Evolutionary conservation across 2,113 vertebrate species (phyloP), one percentile per base, ranked within the genome.

Genomic region (Abramis brama): DNA sequence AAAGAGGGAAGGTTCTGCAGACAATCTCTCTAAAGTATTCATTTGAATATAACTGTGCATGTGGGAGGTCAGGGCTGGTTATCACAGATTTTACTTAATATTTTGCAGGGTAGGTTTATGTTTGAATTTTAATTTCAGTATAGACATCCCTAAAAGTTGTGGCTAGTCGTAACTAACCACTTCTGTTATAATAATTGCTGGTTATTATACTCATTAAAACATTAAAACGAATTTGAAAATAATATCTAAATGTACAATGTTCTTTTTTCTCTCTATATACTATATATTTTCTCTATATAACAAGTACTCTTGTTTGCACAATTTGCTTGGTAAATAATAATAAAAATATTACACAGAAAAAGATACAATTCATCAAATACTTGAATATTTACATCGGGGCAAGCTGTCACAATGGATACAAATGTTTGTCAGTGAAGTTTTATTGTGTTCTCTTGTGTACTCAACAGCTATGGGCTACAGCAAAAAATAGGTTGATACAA

Each of bases 1-100:
- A 83, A 71, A 33, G 12, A 83, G 68, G 23, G 33, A 73, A 83
- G 47, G 21, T 39, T 83, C 66, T 59, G 50, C 33, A 82, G 4
- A 82, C 45, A 68, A 82, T 5, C 21, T 27, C 79, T 47, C 25
- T 25, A 50, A 68, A 68, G 17, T 19, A 33, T 30, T 47, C 4
- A 82, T 45, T 52, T 19, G 2, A 45, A 45, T 68, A 30, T 6
- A 50, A 50, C n/a, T 68, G 10, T n/a, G 59, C 25, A 79, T 43
- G 27, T 6, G 11, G 5, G 39, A 45, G 43, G 45, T 25, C 5
- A 10, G 71, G 39, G 12, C 39, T 0, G 15, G 23, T 25, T 21
- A 23, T 73, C 39, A 43, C 71, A 13, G 4, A 25, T n/a, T 45
- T 25, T 45, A 73, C 36, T 12, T 11, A 45, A 73, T 25, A 73